phyloP scores from a whole-genome alignment of 2,888 invertebrate genomes.

The Epirrita christyi region DNA sequence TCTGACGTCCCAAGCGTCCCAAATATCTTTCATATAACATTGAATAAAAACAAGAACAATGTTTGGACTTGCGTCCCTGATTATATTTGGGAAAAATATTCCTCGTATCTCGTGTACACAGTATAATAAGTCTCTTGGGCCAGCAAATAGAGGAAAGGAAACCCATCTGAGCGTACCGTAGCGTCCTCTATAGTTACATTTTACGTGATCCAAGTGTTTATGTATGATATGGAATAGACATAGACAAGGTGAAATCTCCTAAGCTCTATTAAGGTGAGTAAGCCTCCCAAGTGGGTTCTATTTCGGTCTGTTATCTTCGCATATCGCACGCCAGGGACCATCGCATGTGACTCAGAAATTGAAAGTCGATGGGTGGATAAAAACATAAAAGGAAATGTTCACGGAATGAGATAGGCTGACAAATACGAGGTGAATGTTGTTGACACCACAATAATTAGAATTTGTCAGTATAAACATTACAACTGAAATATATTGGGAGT shows the following conservation, averaged over 20 bases:
- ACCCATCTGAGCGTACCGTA: constrained; percentile 58
- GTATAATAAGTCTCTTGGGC: constrained; percentile 82
- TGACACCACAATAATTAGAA: constrained; percentile 26
- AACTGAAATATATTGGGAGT: constrained; percentile 13
- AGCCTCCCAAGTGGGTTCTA: constrained; percentile 66
- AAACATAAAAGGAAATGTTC: constrained; percentile 58
- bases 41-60: constrained; percentile 76
- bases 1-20: constrained; percentile 55
- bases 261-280: constrained; percentile 77
- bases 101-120: constrained; percentile 75
- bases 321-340: constrained; percentile 61
- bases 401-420: constrained; percentile 44
- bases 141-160: constrained; percentile 79
- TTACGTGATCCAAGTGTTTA: constrained; percentile 74
- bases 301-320: constrained; percentile 64
- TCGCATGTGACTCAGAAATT: constrained; percentile 63
- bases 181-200: constrained; percentile 63
- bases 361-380: constrained; percentile 63
- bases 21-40: constrained; percentile 60
- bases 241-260: constrained; percentile 78
- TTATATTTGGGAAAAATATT: constrained; percentile 84
- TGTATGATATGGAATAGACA: constrained; percentile 71
- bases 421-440: constrained; percentile 28
- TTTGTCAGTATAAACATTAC: constrained; percentile 21
- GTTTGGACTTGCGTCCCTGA: constrained; percentile 78